Evolutionary conservation across 2,888 invertebrate species (phyloP), one percentile per base, ranked within the genome.

Genomic region (Oxycera nigricornis): DNA sequence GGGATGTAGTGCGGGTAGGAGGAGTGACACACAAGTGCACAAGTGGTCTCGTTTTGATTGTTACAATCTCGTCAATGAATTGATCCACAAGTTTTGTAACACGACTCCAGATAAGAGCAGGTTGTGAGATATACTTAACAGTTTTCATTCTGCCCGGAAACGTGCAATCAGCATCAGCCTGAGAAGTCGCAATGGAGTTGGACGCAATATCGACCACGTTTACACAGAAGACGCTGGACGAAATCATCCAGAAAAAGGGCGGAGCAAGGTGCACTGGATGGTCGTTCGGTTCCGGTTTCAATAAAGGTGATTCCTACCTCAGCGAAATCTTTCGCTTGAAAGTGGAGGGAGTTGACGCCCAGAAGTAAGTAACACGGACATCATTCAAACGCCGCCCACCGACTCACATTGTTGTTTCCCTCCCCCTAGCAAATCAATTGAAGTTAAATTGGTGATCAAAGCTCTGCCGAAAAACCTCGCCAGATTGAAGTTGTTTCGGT

Each of bases 291-390:
- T 79, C 81, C 26, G 84, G 84, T 6, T 86, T 83, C 75, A 86
- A 86, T 67, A 91, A 90, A 82, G 92, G 92, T 0, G 92, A 92
- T 79, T 91, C 90, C 0, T 92, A 92, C 79, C 81, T 92, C 65
- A 91, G 92, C 78, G 88, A 88, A 75, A 85, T 92, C 0, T 88
- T 88, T 65, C 88, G 90, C 41, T 87, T 92, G 31, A 88, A 84
- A 67, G 85, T 92, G 2, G 83, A 78, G 62, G 85, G 90, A 1
- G 77, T 81, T 0, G 80, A 82, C 35, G 81, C 81, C 26, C 76
- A 77, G 75, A 81, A 80, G 82, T 81, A 77, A 74, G 65, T 41
- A 20, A 24, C 11, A 39, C 7, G 14, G 7, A 7, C 7, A 76
- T 72, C 7, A 39, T 9, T 39, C 39, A 9, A 9, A 39, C 39